Evolutionary conservation across 1,140 invertebrate species (phyloP).

Genomic region (Panagrolaimus sp.): DNA sequence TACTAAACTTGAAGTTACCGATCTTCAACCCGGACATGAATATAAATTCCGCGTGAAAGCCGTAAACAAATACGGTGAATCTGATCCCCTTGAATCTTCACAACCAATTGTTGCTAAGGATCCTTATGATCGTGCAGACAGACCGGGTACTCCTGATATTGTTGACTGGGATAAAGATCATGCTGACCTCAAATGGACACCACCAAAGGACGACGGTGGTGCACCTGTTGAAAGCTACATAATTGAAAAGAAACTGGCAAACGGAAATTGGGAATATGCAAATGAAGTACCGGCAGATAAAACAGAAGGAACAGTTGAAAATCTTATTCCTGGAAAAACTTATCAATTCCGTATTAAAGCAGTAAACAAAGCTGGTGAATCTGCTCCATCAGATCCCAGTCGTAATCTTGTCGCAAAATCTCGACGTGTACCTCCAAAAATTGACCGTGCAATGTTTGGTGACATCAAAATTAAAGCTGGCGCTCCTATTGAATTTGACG

Average conservation of each 20-base stretch:
- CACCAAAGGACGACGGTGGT: conserved; percentile 81
- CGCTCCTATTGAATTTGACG: conserved; percentile 82
- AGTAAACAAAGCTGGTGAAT: conserved; percentile 85
- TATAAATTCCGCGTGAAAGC: conserved; percentile 71
- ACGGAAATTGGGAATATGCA: conserved; percentile 62
- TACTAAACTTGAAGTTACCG: conserved; percentile 67
- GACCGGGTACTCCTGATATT: conserved; percentile 82
- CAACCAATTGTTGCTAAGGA: conserved; percentile 89
- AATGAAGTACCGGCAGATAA: conserved; percentile 71
- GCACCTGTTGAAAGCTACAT: conserved; percentile 84
- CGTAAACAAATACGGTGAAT: conserved; percentile 87
- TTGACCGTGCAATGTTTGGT: conserved; percentile 82
- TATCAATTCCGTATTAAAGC: conserved; percentile 86
- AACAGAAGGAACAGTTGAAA: conserved; percentile 76
- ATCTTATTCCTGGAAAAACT: conserved; percentile 79
- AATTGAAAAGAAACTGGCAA: conserved; percentile 83
- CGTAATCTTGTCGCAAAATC: conserved; percentile 87
- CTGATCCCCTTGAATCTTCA: conserved; percentile 74
- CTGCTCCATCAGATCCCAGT: conserved; percentile 78
- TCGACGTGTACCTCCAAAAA: conserved; percentile 82
- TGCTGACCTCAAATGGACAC: conserved; percentile 84
- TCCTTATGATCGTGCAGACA: conserved; percentile 82
- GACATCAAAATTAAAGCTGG: conserved; percentile 77
- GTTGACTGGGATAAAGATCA: conserved; percentile 92
- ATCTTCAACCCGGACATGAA: conserved; percentile 79